Evolutionary conservation across 1,140 invertebrate genomes (phyloP).

Genomic region (Lepidurus packardi): DNA sequence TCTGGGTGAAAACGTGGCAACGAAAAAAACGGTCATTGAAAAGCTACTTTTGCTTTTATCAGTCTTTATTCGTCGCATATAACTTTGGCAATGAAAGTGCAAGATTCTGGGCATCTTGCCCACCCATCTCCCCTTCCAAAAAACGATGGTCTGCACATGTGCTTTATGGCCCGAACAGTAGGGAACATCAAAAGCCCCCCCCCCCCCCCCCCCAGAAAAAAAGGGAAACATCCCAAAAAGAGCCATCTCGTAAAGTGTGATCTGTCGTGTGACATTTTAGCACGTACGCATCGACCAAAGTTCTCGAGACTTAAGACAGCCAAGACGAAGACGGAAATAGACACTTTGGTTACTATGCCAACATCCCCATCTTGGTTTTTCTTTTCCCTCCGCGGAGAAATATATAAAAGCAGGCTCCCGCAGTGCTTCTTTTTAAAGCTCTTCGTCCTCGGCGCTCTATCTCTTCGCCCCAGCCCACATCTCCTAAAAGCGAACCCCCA

Average conservation of each 20-base stretch:
- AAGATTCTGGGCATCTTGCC: neutral
- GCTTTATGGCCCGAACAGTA: neutral
- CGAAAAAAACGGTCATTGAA: constrained; percentile 21
- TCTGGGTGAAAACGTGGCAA: constrained; percentile 45
- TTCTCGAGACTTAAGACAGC: neutral
- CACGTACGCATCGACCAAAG: constrained; percentile 1
- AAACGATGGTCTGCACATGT: neutral
- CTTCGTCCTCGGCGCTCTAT: neutral
- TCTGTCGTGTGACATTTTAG: constrained; percentile 12
- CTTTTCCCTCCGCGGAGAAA: neutral
- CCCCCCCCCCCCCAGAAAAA: neutral
- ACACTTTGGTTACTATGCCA: constrained; percentile 14
- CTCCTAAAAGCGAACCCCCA: constrained; percentile 7
- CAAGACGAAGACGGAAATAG: constrained; percentile 1
- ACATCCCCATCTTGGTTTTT: neutral
- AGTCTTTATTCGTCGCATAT: neutral
- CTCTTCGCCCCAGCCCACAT: neutral
- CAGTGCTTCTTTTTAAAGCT: neutral
- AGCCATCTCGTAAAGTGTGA: neutral
- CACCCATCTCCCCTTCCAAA: neutral
- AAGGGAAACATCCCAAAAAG: neutral
- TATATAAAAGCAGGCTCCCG: constrained; percentile 9
- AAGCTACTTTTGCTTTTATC: neutral
- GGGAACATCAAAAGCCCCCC: neutral
- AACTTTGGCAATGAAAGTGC: neutral